Evolutionary conservation across 2,113 vertebrate species (phyloP), one percentile per base, ranked within the genome.

Genomic region (Bolborhynchus lineola): DNA sequence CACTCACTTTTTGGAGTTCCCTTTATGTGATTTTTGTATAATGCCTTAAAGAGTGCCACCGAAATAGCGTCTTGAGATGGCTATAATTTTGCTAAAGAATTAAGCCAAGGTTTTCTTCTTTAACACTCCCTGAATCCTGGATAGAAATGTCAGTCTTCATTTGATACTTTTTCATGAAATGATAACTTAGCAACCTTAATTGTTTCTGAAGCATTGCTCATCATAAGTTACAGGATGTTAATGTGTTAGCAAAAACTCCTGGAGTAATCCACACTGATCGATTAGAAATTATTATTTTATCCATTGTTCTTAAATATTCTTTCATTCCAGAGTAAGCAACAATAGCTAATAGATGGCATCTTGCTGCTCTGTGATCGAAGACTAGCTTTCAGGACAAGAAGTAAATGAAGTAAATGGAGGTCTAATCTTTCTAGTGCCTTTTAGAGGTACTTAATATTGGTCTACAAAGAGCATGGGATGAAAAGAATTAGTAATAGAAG

Each of bases 321-420:
- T 77, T 77, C 67, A 52, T 88, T 82, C 63, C 29, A 86, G 68
- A 79, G 65, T 80, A 97, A 95, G 88, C 90, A 92, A 75, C 1
- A 0, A 57, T 79, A 94, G 31, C 69, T 94, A 92, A 96, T 74
- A 95, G 67, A 70, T 53, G 24, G 14, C 71, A 80, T 86, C 90
- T 94, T 35, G 70, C 71, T 88, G 35, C 33, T 70, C 15, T 75
- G 42, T 92, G 68, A 94, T 96, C 2, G 18, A 96, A 96, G 60
- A 74, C 39, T 78, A 82, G 93, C 92, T 97, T 92, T 96, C 84
- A 96, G 50, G 64, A 84, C 74, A 81, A 92, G 76, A 90, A 88
- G 55, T 64, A 95, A 96, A 96, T 95, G 92, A 90, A 88, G 55
- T 64, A 95, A 96, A 96, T 95, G 92, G 88, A 96, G 23, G 60